phyloP scores from a whole-genome alignment of 2,113 vertebrate species.

The Macaca nemestrina region DNA sequence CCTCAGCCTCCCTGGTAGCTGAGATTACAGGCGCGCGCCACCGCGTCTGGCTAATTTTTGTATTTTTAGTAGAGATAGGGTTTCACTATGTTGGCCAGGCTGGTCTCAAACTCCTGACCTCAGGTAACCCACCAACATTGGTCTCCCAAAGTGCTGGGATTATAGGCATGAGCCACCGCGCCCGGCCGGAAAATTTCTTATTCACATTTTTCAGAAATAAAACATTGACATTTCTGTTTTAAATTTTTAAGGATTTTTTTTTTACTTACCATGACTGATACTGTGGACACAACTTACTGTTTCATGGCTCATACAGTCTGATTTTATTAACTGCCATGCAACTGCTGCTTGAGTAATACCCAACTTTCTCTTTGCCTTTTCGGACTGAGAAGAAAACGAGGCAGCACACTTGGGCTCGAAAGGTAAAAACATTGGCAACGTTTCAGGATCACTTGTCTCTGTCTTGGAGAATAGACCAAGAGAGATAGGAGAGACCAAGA shows the following conservation, averaged over 20 bases:
- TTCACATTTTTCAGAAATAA: not conserved
- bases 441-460: not conserved
- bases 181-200: not conserved
- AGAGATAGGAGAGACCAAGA: not conserved
- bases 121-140: too few species aligned
- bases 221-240: not conserved
- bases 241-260: not conserved
- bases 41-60: too few species aligned
- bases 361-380: not conserved
- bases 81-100: too few species aligned
- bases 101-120: too few species aligned
- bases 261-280: not conserved
- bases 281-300: not conserved
- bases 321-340: not conserved
- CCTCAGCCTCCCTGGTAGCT: too few species aligned
- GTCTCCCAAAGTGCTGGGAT: too few species aligned
- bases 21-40: too few species aligned
- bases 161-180: too few species aligned
- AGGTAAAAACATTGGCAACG: not conserved
- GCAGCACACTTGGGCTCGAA: not conserved
- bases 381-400: not conserved
- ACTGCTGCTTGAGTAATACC: not conserved
- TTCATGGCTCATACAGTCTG: not conserved
- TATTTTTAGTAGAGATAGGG: too few species aligned
- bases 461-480: not conserved